Evolutionary conservation across 2,888 invertebrate genomes (phyloP).

Genomic region (Pristionchus arcanus): DNA sequence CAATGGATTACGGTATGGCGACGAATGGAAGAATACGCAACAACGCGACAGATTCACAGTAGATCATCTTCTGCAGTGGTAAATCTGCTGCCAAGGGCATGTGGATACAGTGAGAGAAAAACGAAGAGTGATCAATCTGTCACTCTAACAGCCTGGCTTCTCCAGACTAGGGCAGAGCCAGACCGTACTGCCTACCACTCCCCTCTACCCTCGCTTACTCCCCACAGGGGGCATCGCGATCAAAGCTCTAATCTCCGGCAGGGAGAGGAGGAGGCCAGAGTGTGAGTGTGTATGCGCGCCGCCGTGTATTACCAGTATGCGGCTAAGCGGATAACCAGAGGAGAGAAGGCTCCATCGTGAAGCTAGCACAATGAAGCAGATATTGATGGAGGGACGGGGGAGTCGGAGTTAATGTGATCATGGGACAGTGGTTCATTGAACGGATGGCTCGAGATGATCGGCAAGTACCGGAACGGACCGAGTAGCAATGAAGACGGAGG

Average conservation of each 20-base stretch:
- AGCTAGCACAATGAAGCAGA: constrained; percentile 33
- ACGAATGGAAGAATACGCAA: constrained; percentile 46
- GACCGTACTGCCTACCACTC: not conserved
- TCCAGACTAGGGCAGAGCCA: not conserved
- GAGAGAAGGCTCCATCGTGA: constrained; percentile 6
- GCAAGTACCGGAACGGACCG: constrained; percentile 1
- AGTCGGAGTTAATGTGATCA: too few relatives aligned
- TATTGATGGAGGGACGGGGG: not conserved
- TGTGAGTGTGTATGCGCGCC: not conserved
- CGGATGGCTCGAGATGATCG: not conserved
- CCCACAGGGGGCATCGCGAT: not conserved
- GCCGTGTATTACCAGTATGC: constrained; percentile 36
- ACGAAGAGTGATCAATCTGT: not conserved
- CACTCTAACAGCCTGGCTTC: not conserved
- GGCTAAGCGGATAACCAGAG: constrained; percentile 20
- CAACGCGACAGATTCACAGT: constrained; percentile 15
- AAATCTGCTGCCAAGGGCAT: constrained; percentile 27
- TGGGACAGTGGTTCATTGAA: not conserved
- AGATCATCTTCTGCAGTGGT: not conserved
- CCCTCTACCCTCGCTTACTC: not conserved
- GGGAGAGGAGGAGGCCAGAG: not conserved
- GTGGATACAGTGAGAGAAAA: constrained; percentile 8
- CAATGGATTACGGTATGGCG: constrained; percentile 4
- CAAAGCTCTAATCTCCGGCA: constrained; percentile 42
- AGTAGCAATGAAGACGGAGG: not conserved